Evolutionary conservation across 2,888 invertebrate genomes (phyloP).

Genomic region (Glaucopsyche alexis): DNA sequence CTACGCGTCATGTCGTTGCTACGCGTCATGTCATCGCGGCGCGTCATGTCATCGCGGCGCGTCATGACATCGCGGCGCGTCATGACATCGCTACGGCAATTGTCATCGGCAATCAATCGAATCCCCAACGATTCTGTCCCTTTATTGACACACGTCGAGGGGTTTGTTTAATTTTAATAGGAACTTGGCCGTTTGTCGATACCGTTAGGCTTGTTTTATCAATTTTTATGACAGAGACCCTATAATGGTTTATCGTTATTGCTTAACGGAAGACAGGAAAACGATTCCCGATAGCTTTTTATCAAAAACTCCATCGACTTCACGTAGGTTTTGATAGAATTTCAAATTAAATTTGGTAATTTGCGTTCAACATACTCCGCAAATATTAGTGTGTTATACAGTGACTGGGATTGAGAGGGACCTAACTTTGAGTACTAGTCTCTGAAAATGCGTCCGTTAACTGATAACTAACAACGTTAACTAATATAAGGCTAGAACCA

Average conservation of each 20-base stretch:
- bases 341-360: neutral
- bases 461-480: no score
- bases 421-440: no score
- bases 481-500: neutral
- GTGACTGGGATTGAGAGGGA: no score
- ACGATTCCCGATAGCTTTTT: slow-evolving; percentile 10
- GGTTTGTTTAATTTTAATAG: slow-evolving; percentile 19
- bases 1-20: neutral
- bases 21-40: neutral
- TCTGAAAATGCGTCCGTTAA: no score
- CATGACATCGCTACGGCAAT: slow-evolving; percentile 21
- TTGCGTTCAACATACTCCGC: neutral
- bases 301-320: neutral
- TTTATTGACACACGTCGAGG: slow-evolving; percentile 17
- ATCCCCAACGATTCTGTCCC: slow-evolving; percentile 8
- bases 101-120: slow-evolving; percentile 42
- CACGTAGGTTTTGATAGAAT: neutral
- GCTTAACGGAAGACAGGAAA: slow-evolving; percentile 2
- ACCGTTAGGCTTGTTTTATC: neutral
- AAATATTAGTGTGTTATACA: no score
- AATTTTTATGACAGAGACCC: neutral
- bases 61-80: neutral
- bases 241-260: slow-evolving; percentile 11
- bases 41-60: neutral
- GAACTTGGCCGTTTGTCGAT: slow-evolving; percentile 9